Base-by-base conservation (phyloP, 2,888 invertebrate genomes). In the Ophraella communa region DNA sequence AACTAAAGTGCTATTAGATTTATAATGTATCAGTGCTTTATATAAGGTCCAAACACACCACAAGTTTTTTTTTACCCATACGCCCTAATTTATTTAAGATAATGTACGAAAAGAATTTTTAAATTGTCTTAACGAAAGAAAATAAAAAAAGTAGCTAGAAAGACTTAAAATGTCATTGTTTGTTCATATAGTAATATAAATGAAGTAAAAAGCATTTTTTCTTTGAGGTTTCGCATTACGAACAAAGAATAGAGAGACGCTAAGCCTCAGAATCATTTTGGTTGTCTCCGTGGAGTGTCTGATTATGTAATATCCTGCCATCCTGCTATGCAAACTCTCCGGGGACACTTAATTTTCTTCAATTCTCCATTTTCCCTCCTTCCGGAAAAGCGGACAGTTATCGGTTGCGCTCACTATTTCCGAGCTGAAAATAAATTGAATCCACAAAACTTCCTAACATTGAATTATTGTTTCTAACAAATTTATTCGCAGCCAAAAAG, bases 341-440 rank as follows among this genome's bases (percentile, higher is more conserved):
- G 67, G 74, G 72, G 76, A 75, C 78, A 74, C 78, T 77, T 78
- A 78, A 78, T 78, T 78, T 78, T 78, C 78, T 73, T 74, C 78
- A 71, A 67, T 78, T 77, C 75, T 77, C 76, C 78, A 77, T 77
- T 78, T 77, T 75, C 78, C 75, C 72, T 70, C 70, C 68, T 74
- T 77, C 75, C 65, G 70, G 45, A 47, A n/a, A 42, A 18, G 7
- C 51, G 65, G 67, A 33, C 63, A 52, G 21, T 8, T 8, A 53
- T 39, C 42, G 65, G 64, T 54, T 65, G 52, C 56, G 21, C 62
- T 45, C 27, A 56, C 24, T 54, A 17, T 11, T 21, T 45, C 1
- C 4, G 8, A 45, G 2, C 8, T 4, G 7, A 18, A 44, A 44
- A 7, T 1, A 44, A 20, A 3, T 35, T 1, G n/a, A 42, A 17